Evolutionary conservation across 1,140 invertebrate species (phyloP).

Genomic region (Anthonomus grandis): DNA sequence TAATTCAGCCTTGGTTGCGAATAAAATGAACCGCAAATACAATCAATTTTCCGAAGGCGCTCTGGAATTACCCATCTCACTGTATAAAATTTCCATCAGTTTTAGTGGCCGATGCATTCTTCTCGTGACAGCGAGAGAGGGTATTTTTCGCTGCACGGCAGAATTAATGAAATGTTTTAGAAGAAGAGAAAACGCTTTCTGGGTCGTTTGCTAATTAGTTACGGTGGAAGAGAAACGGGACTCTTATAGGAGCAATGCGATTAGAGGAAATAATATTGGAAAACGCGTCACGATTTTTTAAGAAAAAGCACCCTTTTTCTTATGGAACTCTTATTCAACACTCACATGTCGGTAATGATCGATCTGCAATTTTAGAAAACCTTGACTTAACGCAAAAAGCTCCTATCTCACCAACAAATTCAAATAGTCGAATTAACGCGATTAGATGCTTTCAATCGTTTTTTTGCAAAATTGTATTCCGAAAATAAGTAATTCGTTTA

Average conservation of each 20-base stretch:
- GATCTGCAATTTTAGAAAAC: too few relatives aligned
- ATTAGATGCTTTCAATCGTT: too few relatives aligned
- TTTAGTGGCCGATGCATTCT: constrained; percentile 2
- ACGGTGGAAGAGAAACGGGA: not conserved
- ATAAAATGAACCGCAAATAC: constrained; percentile 11
- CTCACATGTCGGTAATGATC: too few relatives aligned
- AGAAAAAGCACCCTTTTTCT: too few relatives aligned
- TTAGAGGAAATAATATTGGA: not conserved
- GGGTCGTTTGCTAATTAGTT: not conserved
- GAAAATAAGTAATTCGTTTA: too few relatives aligned
- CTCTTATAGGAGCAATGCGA: not conserved
- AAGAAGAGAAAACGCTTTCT: not conserved
- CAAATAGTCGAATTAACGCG: too few relatives aligned
- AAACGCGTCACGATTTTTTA: not conserved
- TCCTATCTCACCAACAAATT: too few relatives aligned
- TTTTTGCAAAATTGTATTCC: too few relatives aligned
- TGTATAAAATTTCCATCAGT: constrained; percentile 15
- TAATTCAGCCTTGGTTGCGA: not conserved
- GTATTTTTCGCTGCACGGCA: not conserved
- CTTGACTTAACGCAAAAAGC: too few relatives aligned
- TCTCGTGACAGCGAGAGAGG: not conserved
- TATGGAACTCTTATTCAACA: too few relatives aligned
- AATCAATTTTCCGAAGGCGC: not conserved
- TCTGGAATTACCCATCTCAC: not conserved
- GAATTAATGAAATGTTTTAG: not conserved